These are phyloP conservation scores for Melanargia galathea DNA, from an alignment of 2,888 invertebrate species.

Conservation along the genomic window DNA sequence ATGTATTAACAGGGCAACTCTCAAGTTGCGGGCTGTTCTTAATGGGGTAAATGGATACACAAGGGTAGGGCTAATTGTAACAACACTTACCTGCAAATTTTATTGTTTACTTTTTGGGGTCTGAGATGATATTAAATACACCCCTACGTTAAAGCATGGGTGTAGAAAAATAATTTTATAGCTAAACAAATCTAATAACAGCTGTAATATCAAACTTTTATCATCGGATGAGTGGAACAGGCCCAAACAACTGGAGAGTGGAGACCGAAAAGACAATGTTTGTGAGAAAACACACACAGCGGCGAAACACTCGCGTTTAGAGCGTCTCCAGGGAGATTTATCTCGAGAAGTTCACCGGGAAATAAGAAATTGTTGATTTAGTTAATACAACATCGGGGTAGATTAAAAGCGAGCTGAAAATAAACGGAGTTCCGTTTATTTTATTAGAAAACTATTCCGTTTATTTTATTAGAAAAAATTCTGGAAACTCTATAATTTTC, in stretches of 20 bases:
- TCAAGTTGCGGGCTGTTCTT: background rate
- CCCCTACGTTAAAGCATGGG: background rate
- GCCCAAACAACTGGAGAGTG: background rate
- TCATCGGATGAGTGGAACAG: background rate
- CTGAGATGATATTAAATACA: background rate
- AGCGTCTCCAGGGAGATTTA: slow-evolving; percentile 4
- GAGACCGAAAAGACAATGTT: background rate
- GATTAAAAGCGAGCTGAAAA: background rate
- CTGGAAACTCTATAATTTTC: too few species aligned
- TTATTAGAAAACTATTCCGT: too few species aligned
- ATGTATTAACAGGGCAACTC: background rate
- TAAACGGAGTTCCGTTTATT: background rate
- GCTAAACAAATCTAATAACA: too few species aligned
- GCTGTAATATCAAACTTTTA: too few species aligned
- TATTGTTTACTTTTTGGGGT: background rate
- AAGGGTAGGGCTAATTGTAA: slow-evolving; percentile 3
- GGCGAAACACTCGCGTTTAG: background rate
- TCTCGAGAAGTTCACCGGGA: slow-evolving; percentile 1
- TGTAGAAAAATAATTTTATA: too few species aligned
- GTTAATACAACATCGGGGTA: background rate
- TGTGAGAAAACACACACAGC: background rate
- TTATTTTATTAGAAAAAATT: too few species aligned
- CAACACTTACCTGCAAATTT: slow-evolving; percentile 9
- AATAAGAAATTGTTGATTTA: slow-evolving; percentile 16
- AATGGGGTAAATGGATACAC: slow-evolving; percentile 1